Evolutionary conservation across 1,140 invertebrate species (phyloP).

Genomic region (Colletes latitarsis): DNA sequence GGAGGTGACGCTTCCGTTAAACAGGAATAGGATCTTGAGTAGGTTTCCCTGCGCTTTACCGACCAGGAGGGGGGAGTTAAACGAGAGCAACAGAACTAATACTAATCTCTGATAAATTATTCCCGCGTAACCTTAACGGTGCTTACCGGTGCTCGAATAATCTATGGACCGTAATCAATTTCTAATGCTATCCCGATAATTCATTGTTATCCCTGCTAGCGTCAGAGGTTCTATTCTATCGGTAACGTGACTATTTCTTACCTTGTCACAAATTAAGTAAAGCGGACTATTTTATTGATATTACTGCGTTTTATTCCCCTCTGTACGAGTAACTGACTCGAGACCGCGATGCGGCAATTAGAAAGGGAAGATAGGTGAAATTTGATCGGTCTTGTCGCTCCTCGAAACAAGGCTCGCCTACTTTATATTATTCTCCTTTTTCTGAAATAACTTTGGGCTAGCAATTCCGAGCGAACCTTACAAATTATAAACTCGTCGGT

Average conservation of each 20-base stretch:
- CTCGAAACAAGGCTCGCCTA: too few relatives aligned
- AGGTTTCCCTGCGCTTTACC: not conserved
- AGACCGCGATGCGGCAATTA: too few relatives aligned
- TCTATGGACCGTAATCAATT: slow-evolving; percentile 62
- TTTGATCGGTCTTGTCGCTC: too few relatives aligned
- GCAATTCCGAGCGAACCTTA: too few relatives aligned
- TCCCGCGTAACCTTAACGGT: slow-evolving; percentile 38
- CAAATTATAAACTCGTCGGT: too few relatives aligned
- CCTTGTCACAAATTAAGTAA: too few relatives aligned
- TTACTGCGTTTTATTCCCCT: too few relatives aligned
- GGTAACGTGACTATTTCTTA: not conserved
- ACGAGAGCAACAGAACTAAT: slow-evolving; percentile 43
- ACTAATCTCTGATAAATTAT: slow-evolving; percentile 64
- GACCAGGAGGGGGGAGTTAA: not conserved
- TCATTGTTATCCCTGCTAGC: slow-evolving; percentile 45
- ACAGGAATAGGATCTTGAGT: slow-evolving; percentile 20
- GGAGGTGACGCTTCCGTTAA: not conserved
- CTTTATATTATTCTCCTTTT: too few relatives aligned
- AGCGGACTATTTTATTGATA: too few relatives aligned
- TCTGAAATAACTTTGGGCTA: too few relatives aligned
- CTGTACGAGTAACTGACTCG: too few relatives aligned
- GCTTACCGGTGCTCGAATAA: slow-evolving; percentile 49
- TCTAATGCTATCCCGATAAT: slow-evolving; percentile 55
- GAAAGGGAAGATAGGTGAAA: too few relatives aligned
- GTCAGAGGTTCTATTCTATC: slow-evolving; percentile 42